Evolutionary conservation across 2,888 invertebrate genomes (phyloP), one percentile per base, ranked within the genome.

Genomic region (Crematogaster levior): DNA sequence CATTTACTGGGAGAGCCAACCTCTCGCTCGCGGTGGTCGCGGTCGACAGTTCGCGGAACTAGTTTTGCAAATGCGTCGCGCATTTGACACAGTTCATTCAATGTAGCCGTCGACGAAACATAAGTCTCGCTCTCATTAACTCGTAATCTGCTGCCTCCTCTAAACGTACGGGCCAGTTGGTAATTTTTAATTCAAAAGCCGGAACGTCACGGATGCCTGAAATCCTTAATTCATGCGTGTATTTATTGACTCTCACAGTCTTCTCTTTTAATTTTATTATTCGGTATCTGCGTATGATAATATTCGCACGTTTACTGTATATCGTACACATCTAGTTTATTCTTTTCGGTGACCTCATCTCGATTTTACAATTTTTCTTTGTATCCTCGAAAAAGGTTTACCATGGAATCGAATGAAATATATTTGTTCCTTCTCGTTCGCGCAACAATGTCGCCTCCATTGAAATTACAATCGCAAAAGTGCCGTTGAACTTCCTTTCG

Each of bases 1-100:
- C 89, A 88, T 88, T 88, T 86, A 66, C 77, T 51, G 81, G 58
- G 72, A 68, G 77, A 56, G 51, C 51, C n/a, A 75, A 15, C 2
- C 40, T 77, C 53, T 60, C 70, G 73, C 68, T 18, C 48, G 48
- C 63, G 53, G 60, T 58, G 27, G 58, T 53, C 65, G 72, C 51
- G 48, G 72, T 30, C 48, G 46, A 15, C 56, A 61, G 30, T 68
- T 58, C 77, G 77, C 70, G 56, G 68, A 65, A 83, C 81, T 74
- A 72, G 72, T 65, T 75, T 82, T 43, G 56, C 40, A 74, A 83
- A 81, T 68, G 70, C 61, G 68, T 24, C 66, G 77, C 70, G 53
- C 51, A 53, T 56, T 70, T 82, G 82, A 72, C 84, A 84, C 84
- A 61, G 84, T 79, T 84, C 84, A 74, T 82, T 84, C 77, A 48